Conservation (phyloP, 2,888 invertebrate genomes). For the Pyrocoelia pectoralis region DNA sequence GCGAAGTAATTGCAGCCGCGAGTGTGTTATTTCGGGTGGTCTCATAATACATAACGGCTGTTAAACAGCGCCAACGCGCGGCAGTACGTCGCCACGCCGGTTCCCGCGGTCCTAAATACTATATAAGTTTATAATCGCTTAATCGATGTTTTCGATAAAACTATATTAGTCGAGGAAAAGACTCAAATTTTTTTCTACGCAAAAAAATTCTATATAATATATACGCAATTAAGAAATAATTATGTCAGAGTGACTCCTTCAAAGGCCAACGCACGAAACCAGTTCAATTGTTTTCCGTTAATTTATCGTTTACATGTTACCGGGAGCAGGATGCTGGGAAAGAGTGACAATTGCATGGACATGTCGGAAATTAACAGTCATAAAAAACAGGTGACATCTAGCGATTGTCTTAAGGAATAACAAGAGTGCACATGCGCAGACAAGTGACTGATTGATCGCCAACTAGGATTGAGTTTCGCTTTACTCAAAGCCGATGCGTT, state of each 20-base stretch:
- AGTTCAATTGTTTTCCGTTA: constrained; percentile 32
- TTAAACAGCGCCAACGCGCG: constrained; percentile 28
- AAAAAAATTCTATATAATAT: too few species aligned
- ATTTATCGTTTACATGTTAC: constrained; percentile 26
- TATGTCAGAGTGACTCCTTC: constrained; percentile 18
- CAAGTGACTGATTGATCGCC: constrained; percentile 51
- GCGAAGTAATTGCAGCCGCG: constrained; percentile 40
- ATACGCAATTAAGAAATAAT: constrained; percentile 24
- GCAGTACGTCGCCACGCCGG: not conserved
- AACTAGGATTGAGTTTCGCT: constrained; percentile 24
- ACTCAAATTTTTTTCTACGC: too few species aligned
- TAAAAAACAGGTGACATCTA: constrained; percentile 54
- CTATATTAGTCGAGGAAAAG: too few species aligned
- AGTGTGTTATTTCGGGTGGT: constrained; percentile 41
- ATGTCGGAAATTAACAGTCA: constrained; percentile 53
- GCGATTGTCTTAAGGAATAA: constrained; percentile 48
- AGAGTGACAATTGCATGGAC: constrained; percentile 54
- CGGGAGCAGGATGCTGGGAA: constrained; percentile 15
- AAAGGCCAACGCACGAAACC: constrained; percentile 18
- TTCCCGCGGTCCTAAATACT: constrained; percentile 11
- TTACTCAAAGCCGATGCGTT: constrained; percentile 47
- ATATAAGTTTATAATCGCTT: constrained; percentile 5
- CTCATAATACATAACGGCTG: constrained; percentile 33
- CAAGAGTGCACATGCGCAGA: constrained; percentile 48
- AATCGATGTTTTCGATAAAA: not conserved